Evolutionary conservation across 2,113 vertebrate genomes (phyloP).

Genomic region (Carollia perspicillata): DNA sequence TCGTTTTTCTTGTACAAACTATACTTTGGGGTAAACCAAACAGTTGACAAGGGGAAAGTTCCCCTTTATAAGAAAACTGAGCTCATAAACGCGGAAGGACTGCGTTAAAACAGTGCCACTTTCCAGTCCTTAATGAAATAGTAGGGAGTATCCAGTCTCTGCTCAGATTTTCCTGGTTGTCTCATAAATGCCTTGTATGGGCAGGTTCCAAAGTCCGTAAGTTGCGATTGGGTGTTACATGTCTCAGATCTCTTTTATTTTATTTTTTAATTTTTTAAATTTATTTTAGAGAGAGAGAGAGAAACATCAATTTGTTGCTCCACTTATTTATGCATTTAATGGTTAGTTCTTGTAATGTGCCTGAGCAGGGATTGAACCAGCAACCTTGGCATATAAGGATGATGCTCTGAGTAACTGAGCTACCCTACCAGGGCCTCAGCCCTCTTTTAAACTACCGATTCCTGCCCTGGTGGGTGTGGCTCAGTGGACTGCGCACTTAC

Average conservation of each 20-base stretch:
- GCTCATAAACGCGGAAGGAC: background rate
- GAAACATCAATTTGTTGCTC: no score
- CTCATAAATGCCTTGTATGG: background rate
- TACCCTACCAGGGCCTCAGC: no score
- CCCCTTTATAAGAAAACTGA: conserved; percentile 1
- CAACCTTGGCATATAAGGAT: no score
- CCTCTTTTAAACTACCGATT: no score
- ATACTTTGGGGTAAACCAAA: background rate
- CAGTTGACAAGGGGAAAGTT: background rate
- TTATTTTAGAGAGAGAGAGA: no score
- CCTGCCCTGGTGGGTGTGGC: no score
- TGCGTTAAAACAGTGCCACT: background rate
- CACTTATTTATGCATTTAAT: no score
- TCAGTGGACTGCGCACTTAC: no score
- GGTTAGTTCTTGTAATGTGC: no score
- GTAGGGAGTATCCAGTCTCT: background rate
- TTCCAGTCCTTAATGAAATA: background rate
- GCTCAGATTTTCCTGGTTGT: background rate
- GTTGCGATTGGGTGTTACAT: background rate
- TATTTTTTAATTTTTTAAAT: no score
- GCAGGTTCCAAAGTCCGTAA: background rate
- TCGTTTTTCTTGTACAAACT: background rate
- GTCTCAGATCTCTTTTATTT: background rate
- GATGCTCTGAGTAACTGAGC: no score
- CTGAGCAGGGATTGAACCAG: no score